Conservation (phyloP, 2,113 vertebrate genomes). For the Notechis scutatus region DNA sequence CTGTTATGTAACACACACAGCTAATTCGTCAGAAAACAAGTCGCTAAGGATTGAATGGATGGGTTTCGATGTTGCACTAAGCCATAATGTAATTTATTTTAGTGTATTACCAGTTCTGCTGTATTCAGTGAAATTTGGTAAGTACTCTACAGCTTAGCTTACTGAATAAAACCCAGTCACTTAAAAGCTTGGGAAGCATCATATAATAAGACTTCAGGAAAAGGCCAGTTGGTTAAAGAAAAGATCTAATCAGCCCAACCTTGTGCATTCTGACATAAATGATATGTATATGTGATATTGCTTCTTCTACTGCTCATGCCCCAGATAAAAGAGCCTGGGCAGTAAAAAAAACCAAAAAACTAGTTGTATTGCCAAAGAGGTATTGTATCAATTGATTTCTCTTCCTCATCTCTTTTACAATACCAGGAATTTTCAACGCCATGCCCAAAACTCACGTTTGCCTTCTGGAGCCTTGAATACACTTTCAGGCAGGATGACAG, state of each 20-base stretch:
- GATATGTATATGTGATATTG: background rate
- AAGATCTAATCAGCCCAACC: background rate
- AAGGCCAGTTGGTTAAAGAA: background rate
- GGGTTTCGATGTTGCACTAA: background rate
- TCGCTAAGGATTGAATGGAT: background rate
- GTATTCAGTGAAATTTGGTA: background rate
- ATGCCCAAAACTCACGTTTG: constrained; percentile 50
- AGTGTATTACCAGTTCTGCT: background rate
- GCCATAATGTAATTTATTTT: background rate
- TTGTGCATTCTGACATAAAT: background rate
- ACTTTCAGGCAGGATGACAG: constrained; percentile 83
- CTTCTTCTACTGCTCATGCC: background rate
- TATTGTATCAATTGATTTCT: no score
- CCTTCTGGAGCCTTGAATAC: constrained; percentile 73
- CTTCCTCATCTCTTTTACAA: background rate
- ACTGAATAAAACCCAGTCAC: background rate
- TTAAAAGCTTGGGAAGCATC: background rate
- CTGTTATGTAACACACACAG: background rate
- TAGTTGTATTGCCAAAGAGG: background rate
- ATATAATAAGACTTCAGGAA: background rate
- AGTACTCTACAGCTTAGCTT: background rate
- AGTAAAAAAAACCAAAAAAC: background rate
- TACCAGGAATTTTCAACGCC: background rate
- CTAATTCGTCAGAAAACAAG: background rate
- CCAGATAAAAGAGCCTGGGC: background rate